Conservation (phyloP, 23 tunicate genomes). For the Trididemnum clinides region DNA sequence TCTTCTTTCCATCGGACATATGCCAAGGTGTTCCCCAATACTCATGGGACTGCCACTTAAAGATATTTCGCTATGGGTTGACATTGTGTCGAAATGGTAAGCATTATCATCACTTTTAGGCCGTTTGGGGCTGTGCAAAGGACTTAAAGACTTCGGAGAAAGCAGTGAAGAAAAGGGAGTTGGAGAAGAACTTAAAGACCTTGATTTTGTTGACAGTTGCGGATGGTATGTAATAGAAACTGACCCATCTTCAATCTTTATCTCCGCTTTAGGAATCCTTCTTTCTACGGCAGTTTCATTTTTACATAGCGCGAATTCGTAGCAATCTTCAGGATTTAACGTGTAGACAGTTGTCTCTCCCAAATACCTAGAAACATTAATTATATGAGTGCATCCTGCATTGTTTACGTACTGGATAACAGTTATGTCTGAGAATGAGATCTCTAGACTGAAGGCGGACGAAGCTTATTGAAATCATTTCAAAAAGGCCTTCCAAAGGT, state of each 20-base stretch:
- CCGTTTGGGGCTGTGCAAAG: neutral
- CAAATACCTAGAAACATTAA: slow-evolving; percentile 37
- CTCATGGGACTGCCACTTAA: no score
- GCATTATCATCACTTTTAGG: slow-evolving; percentile 1
- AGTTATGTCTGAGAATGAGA: no score
- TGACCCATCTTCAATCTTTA: neutral
- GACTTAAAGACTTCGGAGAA: neutral
- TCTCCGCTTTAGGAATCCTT: slow-evolving; percentile 1
- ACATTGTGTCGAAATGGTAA: no score
- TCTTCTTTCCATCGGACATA: no score
- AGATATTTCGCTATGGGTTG: no score
- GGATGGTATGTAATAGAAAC: slow-evolving; percentile 29
- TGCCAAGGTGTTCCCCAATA: no score
- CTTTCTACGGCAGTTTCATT: slow-evolving; percentile 4
- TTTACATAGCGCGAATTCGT: slow-evolving; percentile 42
- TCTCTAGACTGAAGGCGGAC: no score
- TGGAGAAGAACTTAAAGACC: neutral
- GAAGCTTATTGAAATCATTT: no score
- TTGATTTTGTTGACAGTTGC: neutral
- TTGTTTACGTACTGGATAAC: no score
- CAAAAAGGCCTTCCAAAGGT: no score
- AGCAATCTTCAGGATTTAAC: slow-evolving; percentile 53
- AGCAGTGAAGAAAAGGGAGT: neutral
- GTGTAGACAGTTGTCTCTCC: slow-evolving; percentile 65
- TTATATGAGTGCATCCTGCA: no score